These are phyloP conservation scores for Euleptes europaea DNA, from an alignment of 2,113 vertebrate genomes.

Conservation along the genomic window DNA sequence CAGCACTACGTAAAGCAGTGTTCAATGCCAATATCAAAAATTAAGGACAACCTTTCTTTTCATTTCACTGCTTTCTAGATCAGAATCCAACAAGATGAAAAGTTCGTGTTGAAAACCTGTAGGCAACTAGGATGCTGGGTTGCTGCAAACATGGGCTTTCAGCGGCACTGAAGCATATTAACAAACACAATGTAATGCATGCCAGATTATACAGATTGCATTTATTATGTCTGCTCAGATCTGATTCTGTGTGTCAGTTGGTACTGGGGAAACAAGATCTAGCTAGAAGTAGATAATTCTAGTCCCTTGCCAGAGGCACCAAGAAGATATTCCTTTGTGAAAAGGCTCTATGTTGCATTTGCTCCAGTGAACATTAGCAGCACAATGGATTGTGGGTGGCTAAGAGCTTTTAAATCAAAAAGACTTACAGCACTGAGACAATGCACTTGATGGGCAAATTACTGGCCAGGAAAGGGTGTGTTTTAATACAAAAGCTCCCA, in stretches of 20 bases:
- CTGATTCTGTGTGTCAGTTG: slow-evolving; percentile 45
- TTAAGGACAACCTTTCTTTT: neutral
- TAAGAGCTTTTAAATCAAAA: slow-evolving; percentile 54
- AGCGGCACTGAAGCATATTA: neutral
- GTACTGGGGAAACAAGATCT: neutral
- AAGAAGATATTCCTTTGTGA: slow-evolving; percentile 47
- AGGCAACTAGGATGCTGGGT: neutral
- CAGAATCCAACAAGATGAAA: neutral
- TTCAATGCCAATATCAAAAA: neutral
- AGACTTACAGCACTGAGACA: slow-evolving; percentile 24
- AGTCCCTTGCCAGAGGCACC: slow-evolving; percentile 24
- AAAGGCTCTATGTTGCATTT: slow-evolving; percentile 36
- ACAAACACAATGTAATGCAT: neutral
- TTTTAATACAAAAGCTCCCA: neutral
- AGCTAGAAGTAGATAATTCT: slow-evolving; percentile 22
- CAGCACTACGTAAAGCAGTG: neutral
- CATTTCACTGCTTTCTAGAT: neutral
- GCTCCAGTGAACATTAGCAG: slow-evolving; percentile 51
- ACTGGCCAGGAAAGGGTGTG: neutral
- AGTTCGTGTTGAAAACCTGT: slow-evolving; percentile 9
- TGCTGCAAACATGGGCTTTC: neutral
- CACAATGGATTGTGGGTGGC: slow-evolving; percentile 5
- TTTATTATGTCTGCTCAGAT: slow-evolving; percentile 35
- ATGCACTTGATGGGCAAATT: neutral
- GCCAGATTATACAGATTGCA: slow-evolving; percentile 18